phyloP scores from a whole-genome alignment of 1,140 invertebrate genomes.

The Drosophila funebris region DNA sequence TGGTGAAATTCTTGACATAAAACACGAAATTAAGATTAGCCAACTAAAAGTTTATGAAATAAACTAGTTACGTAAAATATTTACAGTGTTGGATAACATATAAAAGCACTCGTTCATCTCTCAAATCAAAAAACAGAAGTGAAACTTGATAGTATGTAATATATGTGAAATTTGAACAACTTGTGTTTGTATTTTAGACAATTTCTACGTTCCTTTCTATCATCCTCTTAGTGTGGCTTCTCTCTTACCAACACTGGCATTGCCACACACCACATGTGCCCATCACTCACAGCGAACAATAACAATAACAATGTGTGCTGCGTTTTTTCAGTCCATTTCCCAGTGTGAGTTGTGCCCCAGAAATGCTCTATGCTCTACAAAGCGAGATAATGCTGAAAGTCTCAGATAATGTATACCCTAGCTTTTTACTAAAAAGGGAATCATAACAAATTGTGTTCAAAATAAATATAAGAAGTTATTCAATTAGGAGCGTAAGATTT shows the following conservation, averaged over 20 bases:
- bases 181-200: not conserved
- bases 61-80: too few species aligned
- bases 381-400: not conserved
- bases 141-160: constrained; percentile 4
- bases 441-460: not conserved
- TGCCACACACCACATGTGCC: constrained; percentile 10
- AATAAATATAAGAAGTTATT: not conserved
- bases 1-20: too few species aligned
- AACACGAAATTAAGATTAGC: too few species aligned
- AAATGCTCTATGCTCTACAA: not conserved
- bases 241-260: constrained; percentile 7
- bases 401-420: not conserved
- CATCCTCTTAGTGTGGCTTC: not conserved
- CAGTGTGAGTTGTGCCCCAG: not conserved
- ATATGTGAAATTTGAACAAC: not conserved
- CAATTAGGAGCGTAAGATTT: not conserved
- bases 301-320: not conserved
- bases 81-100: not conserved
- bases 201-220: not conserved
- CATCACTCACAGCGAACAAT: constrained; percentile 17
- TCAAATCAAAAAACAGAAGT: constrained; percentile 1
- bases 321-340: not conserved
- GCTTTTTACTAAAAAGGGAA: not conserved
- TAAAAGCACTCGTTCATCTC: too few species aligned
- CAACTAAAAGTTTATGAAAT: too few species aligned